Evolutionary conservation across 2,888 invertebrate species (phyloP).

Genomic region (Clostera curtula): DNA sequence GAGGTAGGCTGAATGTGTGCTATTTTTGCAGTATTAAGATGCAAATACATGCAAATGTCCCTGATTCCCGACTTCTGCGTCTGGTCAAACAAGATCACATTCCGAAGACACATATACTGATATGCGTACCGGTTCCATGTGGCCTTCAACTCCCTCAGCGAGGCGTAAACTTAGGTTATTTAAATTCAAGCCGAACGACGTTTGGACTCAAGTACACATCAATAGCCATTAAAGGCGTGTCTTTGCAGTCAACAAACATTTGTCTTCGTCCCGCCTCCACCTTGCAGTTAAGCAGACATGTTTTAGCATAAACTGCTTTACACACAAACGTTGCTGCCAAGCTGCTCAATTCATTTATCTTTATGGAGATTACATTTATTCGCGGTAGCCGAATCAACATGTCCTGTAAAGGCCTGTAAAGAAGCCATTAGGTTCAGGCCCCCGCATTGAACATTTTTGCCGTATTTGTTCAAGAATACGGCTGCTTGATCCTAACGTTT

Average conservation of each 20-base stretch:
- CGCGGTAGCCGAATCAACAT: neutral
- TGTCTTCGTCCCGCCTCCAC: conserved; percentile 15
- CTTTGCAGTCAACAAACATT: conserved; percentile 14
- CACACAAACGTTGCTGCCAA: conserved; percentile 7
- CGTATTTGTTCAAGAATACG: no score
- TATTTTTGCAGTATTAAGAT: no score
- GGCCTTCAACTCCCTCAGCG: neutral
- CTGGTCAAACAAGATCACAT: no score
- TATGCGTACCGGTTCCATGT: no score
- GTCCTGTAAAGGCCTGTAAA: no score
- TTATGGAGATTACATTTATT: neutral
- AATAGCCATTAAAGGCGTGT: conserved; percentile 19
- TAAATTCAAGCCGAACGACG: conserved; percentile 1
- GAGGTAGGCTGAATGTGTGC: no score
- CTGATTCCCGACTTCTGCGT: no score
- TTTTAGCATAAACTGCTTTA: conserved; percentile 15
- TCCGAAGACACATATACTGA: no score
- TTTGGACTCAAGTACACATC: conserved; percentile 3
- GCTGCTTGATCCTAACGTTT: no score
- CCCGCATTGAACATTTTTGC: no score
- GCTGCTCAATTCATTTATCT: neutral
- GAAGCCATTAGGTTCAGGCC: no score
- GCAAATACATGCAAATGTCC: no score
- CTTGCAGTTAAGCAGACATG: conserved; percentile 6
- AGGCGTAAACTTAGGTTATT: conserved; percentile 1